Evolutionary conservation across 2,888 invertebrate genomes (phyloP), one percentile per base, ranked within the genome.

Genomic region (Gisinianus flammeolus): DNA sequence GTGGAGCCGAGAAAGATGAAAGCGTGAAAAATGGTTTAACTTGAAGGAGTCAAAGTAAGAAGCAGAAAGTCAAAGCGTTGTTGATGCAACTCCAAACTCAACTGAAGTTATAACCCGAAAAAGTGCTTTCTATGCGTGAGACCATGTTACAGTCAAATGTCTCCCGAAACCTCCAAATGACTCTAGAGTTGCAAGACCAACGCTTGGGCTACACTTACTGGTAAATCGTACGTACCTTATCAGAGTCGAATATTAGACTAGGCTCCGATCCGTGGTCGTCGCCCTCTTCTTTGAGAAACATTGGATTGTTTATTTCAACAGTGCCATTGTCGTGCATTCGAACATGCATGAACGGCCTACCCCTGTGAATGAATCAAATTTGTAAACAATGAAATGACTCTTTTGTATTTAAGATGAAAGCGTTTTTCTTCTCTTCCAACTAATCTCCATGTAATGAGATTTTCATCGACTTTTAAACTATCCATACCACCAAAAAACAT

Each of bases 241-340:
- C 91, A 54, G 91, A 89, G 84, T 90, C 90, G 80, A 90, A 86
- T 52, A 89, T 88, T 82, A 90, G 89, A 83, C 87, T 87, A 72
- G 89, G 88, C 77, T 87, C 87, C 35, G 87, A 83, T 1, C 89
- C 88, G 78, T 86, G 85, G 69, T 86, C 86, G 69, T 86, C 86
- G 72, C 87, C 83, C 80, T 91, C 91, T 79, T 91, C 92, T 77
- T 90, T 90, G 85, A 93, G 90, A 88, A 94, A 95, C 91, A 94
- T 94, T 33, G 94, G 94, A 89, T 95, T 95, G 86, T 89, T 92
- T 85, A 93, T 93, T 89, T 94, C 94, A 86, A 94, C 93, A 70
- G 87, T 87, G 35, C 86, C 86, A 87, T 93, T 94, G 88, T 94
- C 94, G 79, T 93, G 90, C 85, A 94, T 91, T 16, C 94, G 90